Evolutionary conservation across 2,797 vertebrate genomes (phyloP), one percentile per base, ranked within the genome.

Genomic region (Neoniphon sammara): DNA sequence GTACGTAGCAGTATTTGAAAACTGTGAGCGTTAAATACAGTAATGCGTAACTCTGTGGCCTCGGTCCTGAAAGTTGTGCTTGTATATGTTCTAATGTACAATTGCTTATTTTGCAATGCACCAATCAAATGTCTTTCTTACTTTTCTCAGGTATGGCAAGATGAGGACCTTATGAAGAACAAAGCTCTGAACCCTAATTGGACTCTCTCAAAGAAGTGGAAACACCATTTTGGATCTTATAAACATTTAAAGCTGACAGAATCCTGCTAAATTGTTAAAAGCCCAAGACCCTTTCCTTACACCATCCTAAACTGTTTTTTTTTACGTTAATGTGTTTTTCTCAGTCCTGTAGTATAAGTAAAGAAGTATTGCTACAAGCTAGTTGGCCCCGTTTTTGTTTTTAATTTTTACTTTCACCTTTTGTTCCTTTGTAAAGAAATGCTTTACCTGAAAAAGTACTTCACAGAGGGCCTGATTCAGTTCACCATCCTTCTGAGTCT

Each of bases 401-500:
- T 91, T 91, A 69, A 90, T 94, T 94, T 94, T 92, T 91, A 85
- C 87, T 89, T 94, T 92, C 86, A 89, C 85, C 88, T 91, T 93
- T 93, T 94, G 88, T 93, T 94, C 92, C 91, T 90, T 95, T 94
- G 92, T 92, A 94, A 95, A 98, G 97, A 98, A 95, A 99, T 99
- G 98, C 98, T 99, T 95, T 98, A 97, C 95, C 93, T 99, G 98
- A 99, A 99, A 98, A 99, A 99, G 94, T 99, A 99, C 94, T 99
- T 99, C 95, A 99, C 98, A 83, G 98, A 99, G 95, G 98, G 98
- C 95, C 97, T 99, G 91, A 98, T 99, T 95, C 97, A 99, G 94
- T 98, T 99, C 96, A 99, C 98, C 94, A 99, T 99, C 92, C 95
- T 99, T 88, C 95, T 99, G 90, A 99, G 98, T 94, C 94, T 99